Conservation (phyloP, 1,140 invertebrate genomes). For the Hyphantria cunea region DNA sequence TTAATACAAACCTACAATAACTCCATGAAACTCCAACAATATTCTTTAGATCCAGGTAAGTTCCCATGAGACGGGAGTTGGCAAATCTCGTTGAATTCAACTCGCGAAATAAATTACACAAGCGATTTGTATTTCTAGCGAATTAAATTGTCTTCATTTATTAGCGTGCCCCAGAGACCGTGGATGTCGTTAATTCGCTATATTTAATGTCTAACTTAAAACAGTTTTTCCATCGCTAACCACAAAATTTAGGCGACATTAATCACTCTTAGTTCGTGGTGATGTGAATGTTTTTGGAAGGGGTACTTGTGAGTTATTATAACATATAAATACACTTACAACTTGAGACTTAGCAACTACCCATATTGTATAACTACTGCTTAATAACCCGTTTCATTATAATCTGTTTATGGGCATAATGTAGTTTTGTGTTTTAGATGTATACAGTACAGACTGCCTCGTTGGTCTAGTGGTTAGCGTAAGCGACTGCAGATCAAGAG, state of each 20-base stretch:
- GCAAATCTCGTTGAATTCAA: slow-evolving; percentile 44
- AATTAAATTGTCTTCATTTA: slow-evolving; percentile 57
- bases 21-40: not conserved
- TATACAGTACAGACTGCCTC: too few species aligned
- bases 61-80: slow-evolving; percentile 41
- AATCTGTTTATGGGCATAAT: too few species aligned
- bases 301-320: not conserved
- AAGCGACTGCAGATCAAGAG: too few species aligned
- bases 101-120: slow-evolving; percentile 57
- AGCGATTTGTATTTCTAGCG: slow-evolving; percentile 51
- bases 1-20: too few species aligned
- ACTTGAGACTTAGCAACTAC: too few species aligned
- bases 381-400: too few species aligned
- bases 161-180: slow-evolving; percentile 29
- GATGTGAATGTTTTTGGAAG: not conserved
- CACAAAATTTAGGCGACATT: slow-evolving; percentile 9
- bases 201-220: slow-evolving; percentile 20
- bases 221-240: slow-evolving; percentile 15
- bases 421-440: too few species aligned
- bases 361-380: too few species aligned
- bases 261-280: slow-evolving; percentile 6
- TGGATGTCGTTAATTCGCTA: slow-evolving; percentile 26
- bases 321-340: not conserved
- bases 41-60: slow-evolving; percentile 21
- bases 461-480: too few species aligned